These are phyloP conservation scores for Sternotherus odoratus DNA, from an alignment of 2,797 vertebrate species.

Conservation along the genomic window DNA sequence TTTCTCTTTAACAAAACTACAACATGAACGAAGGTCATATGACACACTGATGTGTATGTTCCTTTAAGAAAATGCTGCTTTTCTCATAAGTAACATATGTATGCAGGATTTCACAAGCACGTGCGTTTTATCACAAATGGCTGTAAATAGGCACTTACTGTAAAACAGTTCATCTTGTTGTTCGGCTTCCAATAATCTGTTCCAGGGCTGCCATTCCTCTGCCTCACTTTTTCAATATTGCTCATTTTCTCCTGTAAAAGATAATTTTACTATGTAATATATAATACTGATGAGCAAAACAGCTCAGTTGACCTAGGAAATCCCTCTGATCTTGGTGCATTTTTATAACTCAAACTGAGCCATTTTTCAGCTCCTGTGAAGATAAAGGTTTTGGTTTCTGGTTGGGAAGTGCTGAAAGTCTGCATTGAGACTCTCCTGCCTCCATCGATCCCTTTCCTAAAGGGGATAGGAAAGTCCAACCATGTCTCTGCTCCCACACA, in stretches of 20 bases:
- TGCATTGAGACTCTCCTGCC: not conserved
- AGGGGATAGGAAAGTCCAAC: not conserved
- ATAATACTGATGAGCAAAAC: constrained; percentile 39
- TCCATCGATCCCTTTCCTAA: not conserved
- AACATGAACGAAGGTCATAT: constrained; percentile 4
- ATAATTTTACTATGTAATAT: not conserved
- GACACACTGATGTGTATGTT: not conserved
- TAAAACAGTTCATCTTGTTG: constrained; percentile 12
- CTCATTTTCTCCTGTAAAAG: constrained; percentile 54
- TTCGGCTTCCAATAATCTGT: constrained; percentile 12
- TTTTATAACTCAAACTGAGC: not conserved
- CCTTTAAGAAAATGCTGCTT: not conserved
- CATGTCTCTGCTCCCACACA: not conserved
- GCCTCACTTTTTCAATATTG: not conserved
- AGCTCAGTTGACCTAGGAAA: constrained; percentile 37
- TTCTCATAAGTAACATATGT: not conserved
- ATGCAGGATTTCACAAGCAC: not conserved
- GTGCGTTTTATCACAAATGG: constrained; percentile 29
- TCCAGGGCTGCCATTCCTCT: constrained; percentile 30
- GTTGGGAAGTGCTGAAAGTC: fast-evolving
- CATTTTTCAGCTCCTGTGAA: not conserved
- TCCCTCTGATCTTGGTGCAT: not conserved
- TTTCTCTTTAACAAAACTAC: constrained; percentile 35
- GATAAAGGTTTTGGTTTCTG: not conserved
- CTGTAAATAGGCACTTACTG: constrained; percentile 8